Base-by-base conservation (phyloP, 2,113 vertebrate species). In the Equus przewalskii region DNA sequence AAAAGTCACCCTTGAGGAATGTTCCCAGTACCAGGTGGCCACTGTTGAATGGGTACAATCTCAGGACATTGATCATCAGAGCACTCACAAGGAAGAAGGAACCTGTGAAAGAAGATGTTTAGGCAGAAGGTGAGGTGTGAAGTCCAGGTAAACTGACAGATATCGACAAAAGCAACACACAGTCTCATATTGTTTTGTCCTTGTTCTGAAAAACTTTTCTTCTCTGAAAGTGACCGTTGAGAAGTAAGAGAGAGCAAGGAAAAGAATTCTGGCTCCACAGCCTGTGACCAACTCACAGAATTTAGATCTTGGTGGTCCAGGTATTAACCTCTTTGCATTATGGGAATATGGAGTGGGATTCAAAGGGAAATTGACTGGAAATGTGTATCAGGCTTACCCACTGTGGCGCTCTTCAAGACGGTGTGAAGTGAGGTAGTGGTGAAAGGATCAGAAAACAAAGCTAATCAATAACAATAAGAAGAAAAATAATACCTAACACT, bases 61-160 rank as follows among this genome's bases (percentile, higher is more conserved):
- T 98, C 78, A 98, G 94, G 82, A 98, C 75, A 14, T 98, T 93
- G 70, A 97, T 89, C 92, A 96, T 81, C 96, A 98, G 96, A 64
- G 96, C 70, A 73, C 98, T 98, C 44, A 98, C 44, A 75, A 99
- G 98, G 92, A 98, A 98, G 96, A 98, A 98, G 58, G 96, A 93
- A 44, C 98, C 98, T 98, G 49, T 22, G 86, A 56, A 80, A 80
- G 26, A 92, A 84, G 75, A 83, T 6, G 28, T 56, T 72, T 12
- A 75, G 86, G 85, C 49, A 76, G 22, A 69, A 72, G 54, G 44
- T 78, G 14, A 94, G 69, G 7, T 33, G 58, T 86, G 24, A 67
- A n/a, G 44, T 78, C 67, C 65, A 62, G 73, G 72, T 15, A 76
- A 62, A 33, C 85, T 3, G 30, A 81, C 70, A 95, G 69, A 54